Evolutionary conservation across 2,113 vertebrate species (phyloP), one percentile per base, ranked within the genome.

Genomic region (Pomatostomus ruficeps): DNA sequence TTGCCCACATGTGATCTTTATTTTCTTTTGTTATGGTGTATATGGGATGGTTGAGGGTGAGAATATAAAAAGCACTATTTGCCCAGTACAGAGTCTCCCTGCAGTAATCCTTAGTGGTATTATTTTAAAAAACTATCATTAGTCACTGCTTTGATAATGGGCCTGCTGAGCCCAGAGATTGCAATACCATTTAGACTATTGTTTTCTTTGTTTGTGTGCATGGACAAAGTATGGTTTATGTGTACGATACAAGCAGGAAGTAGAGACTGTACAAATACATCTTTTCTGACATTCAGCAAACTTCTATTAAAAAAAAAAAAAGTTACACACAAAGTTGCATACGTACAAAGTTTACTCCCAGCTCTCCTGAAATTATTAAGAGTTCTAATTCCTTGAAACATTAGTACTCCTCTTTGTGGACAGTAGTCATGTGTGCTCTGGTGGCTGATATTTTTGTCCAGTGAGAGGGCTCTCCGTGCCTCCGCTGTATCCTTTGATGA

Each of bases 131-230:
- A 96, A 72, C 88, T 89, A 8, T 93, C 84, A 80, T 95, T 93
- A 93, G 38, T 95, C 90, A 91, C 85, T 67, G 70, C 95, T 97
- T 96, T 71, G 68, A 29, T 91, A 88, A 59, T 45, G 95, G 91
- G 94, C 86, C 40, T 31, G 72, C 63, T 88, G n/a, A 75, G 88
- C 94, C 93, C 93, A 85, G 83, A 91, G 86, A 88, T 82, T 97
- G 91, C 96, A 97, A 78, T 97, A 95, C 91, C 93, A 96, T 97
- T 96, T 98, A 97, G 95, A 95, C 68, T 96, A 58, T 95, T 97
- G 97, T 96, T 96, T 94, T 95, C 95, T 48, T 91, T 98, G 89
- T 93, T 94, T 65, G 95, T 97, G 92, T 95, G 89, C 95, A 96
- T 96, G 90, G 97, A 48, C 95, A 94, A 97, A 95, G 63, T 97